Conservation (phyloP, 2,888 invertebrate genomes). For the Capitulum mitella region DNA sequence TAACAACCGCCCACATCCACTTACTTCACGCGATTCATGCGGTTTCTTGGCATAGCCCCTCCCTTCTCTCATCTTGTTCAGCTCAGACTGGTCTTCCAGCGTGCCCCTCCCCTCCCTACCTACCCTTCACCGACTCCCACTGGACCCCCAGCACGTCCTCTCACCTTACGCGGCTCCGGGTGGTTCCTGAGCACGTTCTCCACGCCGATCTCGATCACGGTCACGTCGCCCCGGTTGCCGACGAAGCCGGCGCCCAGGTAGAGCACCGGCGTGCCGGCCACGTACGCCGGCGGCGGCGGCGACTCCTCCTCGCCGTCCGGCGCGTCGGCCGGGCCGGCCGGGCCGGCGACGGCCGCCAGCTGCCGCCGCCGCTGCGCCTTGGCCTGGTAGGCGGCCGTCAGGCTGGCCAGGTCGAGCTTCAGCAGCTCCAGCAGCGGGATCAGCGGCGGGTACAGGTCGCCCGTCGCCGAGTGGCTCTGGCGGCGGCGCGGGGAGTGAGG, state of each 20-base stretch:
- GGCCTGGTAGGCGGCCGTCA: constrained; percentile 16
- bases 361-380: background rate
- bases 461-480: constrained; percentile 42
- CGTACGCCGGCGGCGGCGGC: constrained; percentile 29
- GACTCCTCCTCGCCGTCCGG: background rate
- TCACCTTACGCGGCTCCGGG: constrained; percentile 27
- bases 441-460: constrained; percentile 49
- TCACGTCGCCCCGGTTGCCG: constrained; percentile 49
- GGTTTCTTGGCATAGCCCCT: too few relatives aligned
- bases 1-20: too few relatives aligned
- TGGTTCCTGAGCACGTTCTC: constrained; percentile 39
- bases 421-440: constrained; percentile 42
- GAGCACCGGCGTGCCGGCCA: constrained; percentile 45
- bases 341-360: background rate
- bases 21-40: too few relatives aligned
- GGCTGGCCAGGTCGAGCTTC: constrained; percentile 33
- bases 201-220: constrained; percentile 50
- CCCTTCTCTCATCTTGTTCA: too few relatives aligned
- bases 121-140: too few relatives aligned
- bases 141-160: too few relatives aligned
- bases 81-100: too few relatives aligned
- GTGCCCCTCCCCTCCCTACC: too few relatives aligned
- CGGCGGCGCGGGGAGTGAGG: constrained; percentile 34
- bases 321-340: background rate
- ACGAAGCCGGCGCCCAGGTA: constrained; percentile 49